These are phyloP conservation scores for Pyrrhia umbra DNA, from an alignment of 2,888 invertebrate species.

Conservation along the genomic window DNA sequence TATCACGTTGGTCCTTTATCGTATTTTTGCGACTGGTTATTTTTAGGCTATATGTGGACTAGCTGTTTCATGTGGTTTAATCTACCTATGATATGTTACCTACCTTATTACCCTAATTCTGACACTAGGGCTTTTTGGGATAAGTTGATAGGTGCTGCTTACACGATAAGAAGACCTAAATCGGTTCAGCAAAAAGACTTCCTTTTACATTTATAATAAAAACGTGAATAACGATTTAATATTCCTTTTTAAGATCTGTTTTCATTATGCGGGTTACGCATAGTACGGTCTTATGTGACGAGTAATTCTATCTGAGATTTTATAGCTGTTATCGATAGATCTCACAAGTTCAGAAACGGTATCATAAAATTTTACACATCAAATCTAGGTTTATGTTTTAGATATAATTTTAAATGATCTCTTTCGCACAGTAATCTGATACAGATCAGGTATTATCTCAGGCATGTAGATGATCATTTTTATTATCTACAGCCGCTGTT, in stretches of 20 bases:
- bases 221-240: background rate
- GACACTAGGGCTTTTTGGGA: too few species aligned
- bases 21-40: background rate
- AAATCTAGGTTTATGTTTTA: background rate
- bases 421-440: conserved; percentile 12
- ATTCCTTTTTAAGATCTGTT: background rate
- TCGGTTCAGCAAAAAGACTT: too few species aligned
- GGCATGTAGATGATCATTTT: conserved; percentile 8
- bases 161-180: too few species aligned
- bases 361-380: background rate
- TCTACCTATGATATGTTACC: too few species aligned
- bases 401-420: background rate
- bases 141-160: too few species aligned
- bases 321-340: background rate
- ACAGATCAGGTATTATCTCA: conserved; percentile 4
- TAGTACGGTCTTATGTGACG: background rate
- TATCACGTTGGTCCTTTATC: conserved; percentile 30
- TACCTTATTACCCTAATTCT: too few species aligned
- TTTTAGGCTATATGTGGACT: conserved; percentile 4
- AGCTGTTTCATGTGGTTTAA: too few species aligned
- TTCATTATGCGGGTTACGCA: background rate
- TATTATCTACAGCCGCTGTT: conserved; percentile 21
- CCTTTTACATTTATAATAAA: too few species aligned
- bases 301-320: background rate
- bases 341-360: background rate